phyloP scores from a whole-genome alignment of 1,140 invertebrate genomes.

The Philotrypesis tridentata region DNA sequence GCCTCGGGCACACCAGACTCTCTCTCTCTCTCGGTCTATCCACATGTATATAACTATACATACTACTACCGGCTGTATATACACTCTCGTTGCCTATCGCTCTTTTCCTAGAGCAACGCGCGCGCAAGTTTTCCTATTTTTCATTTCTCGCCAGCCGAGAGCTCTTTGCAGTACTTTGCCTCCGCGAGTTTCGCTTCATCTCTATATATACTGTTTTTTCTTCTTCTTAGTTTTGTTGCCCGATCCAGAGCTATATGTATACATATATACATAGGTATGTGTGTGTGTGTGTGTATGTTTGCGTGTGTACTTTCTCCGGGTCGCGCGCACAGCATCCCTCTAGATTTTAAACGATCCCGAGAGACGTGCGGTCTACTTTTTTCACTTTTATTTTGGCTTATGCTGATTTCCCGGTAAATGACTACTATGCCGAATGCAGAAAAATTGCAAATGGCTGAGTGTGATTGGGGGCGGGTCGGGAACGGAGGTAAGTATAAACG shows the following conservation, averaged over 20 bases:
- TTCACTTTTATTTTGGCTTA: not conserved
- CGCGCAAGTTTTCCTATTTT: constrained; percentile 25
- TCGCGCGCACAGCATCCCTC: not conserved
- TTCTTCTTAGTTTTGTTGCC: not conserved
- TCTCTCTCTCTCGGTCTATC: too few relatives aligned
- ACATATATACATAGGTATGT: too few relatives aligned
- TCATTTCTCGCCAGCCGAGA: constrained; percentile 16
- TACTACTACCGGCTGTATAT: not conserved
- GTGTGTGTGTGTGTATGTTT: too few relatives aligned
- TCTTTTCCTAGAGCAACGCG: not conserved
- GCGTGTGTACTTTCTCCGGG: not conserved
- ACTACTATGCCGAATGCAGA: not conserved
- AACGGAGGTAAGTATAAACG: too few relatives aligned
- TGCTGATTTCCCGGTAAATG: not conserved
- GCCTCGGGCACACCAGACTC: not conserved
- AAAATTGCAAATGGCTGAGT: not conserved
- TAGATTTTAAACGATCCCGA: constrained; percentile 1
- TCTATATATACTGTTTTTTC: not conserved
- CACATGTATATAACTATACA: not conserved
- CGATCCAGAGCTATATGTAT: not conserved
- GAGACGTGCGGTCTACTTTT: not conserved
- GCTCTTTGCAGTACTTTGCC: not conserved
- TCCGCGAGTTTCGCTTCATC: not conserved
- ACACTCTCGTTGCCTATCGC: not conserved
- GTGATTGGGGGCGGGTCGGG: too few relatives aligned